A percentile compares a stretch with the other conserved stretches of the same genome.
These are phyloP conservation scores for Phrynocephalus guinanensis DNA, from an alignment of 2,797 vertebrate genomes.

Conservation along the genomic window DNA sequence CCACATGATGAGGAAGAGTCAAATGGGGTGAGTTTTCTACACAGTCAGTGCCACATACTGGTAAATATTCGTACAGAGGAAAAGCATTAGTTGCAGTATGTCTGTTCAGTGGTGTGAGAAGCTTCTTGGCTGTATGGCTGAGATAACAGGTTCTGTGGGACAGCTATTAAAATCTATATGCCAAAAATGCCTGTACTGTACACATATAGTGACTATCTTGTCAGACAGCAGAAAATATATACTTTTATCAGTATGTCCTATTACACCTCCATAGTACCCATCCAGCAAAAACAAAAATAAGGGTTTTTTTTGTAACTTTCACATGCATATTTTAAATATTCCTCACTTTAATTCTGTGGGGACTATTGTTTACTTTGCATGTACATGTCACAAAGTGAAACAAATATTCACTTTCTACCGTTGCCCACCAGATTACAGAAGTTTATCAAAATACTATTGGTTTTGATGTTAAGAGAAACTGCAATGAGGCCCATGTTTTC, in stretches of 20 bases:
- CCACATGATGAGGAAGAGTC: background rate
- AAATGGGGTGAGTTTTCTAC: background rate
- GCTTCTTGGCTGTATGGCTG: background rate
- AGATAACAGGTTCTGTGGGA: slow-evolving; percentile 3
- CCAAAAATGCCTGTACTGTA: background rate
- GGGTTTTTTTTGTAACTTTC: background rate
- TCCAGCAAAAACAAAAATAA: background rate
- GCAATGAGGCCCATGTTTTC: background rate
- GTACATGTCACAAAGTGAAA: background rate
- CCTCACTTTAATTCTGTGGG: background rate
- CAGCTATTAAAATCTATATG: background rate
- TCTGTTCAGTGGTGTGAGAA: background rate
- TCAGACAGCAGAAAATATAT: background rate
- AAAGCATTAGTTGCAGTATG: background rate
- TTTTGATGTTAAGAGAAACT: background rate
- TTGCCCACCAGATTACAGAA: background rate
- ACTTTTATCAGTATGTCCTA: background rate
- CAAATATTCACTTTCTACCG: background rate
- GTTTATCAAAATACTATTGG: background rate
- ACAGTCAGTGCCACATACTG: background rate
- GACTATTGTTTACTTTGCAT: background rate
- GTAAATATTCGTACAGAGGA: background rate
- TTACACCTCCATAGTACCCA: background rate
- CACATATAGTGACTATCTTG: background rate
- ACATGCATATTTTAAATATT: background rate